These are phyloP conservation scores for Gnathonemus longibarbis DNA, from an alignment of 2,113 vertebrate genomes.

Conservation along the genomic window DNA sequence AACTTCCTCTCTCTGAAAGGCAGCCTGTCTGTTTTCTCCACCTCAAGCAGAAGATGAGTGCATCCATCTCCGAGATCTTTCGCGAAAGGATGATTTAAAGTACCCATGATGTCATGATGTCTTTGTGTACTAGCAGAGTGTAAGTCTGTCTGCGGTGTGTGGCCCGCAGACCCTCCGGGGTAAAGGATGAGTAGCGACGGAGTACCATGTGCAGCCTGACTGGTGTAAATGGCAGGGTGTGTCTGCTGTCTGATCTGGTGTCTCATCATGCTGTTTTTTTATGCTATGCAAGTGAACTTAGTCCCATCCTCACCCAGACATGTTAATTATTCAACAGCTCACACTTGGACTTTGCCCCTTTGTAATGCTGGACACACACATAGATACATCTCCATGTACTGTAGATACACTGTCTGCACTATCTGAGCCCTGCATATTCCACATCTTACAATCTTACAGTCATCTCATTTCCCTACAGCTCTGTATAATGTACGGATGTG, in stretches of 20 bases:
- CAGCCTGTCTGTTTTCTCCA: background rate
- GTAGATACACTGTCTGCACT: background rate
- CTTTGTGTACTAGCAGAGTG: background rate
- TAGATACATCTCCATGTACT: slow-evolving; percentile 37
- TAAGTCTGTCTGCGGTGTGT: background rate
- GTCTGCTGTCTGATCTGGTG: background rate
- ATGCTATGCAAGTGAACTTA: slow-evolving; percentile 36
- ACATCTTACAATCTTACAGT: background rate
- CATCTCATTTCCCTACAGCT: background rate
- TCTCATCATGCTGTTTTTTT: background rate
- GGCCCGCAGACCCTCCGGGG: background rate
- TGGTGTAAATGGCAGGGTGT: background rate
- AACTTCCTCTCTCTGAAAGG: slow-evolving; percentile 14
- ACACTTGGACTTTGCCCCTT: slow-evolving; percentile 1
- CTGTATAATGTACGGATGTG: background rate
- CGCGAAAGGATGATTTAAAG: slow-evolving; percentile 41
- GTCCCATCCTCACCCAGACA: slow-evolving; percentile 33
- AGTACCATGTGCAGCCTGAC: background rate
- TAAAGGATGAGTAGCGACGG: background rate
- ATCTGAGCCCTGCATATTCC: background rate
- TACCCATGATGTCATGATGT: slow-evolving; percentile 44
- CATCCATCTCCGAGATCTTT: slow-evolving; percentile 36
- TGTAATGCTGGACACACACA: background rate
- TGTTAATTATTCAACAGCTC: slow-evolving; percentile 56
- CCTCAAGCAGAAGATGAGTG: slow-evolving; percentile 40